A percentile compares a stretch with the other conserved stretches of the same genome.
These are phyloP conservation scores for Gila orcuttii DNA, from an alignment of 2,113 vertebrate genomes.

Conservation along the genomic window DNA sequence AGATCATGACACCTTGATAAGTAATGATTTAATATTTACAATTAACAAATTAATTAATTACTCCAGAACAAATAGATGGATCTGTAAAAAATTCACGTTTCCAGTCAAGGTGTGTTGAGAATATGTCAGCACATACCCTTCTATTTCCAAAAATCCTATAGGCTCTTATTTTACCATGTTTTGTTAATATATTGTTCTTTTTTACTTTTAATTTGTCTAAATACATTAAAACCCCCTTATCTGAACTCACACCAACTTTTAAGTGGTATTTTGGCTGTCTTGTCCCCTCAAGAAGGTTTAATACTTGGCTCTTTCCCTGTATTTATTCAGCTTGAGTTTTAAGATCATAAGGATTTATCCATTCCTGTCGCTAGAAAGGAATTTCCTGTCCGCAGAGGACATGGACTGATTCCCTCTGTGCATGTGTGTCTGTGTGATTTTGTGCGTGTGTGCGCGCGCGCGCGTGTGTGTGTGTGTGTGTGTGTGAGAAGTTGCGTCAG, in stretches of 20 bases:
- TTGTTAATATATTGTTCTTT: not conserved
- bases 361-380: slow-evolving; percentile 18
- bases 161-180: too few species aligned
- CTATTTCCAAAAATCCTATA: not conserved
- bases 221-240: not conserved
- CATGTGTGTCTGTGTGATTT: not conserved
- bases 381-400: slow-evolving; percentile 18
- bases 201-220: not conserved
- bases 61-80: not conserved
- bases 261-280: not conserved
- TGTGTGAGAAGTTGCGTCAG: slow-evolving; percentile 11
- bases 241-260: not conserved
- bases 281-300: not conserved
- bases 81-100: not conserved
- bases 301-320: not conserved
- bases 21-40: not conserved
- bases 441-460: not conserved
- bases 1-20: not conserved
- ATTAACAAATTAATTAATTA: not conserved
- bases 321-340: slow-evolving; percentile 31
- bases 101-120: not conserved
- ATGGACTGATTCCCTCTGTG: not conserved
- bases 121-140: too few species aligned
- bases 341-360: slow-evolving; percentile 23
- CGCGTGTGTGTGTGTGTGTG: not conserved